Percentiles rank a stretch among this genome's conserved stretches.
Evolutionary conservation across 2,113 vertebrate species (phyloP).

Genomic region (Thryonomys swinderianus): DNA sequence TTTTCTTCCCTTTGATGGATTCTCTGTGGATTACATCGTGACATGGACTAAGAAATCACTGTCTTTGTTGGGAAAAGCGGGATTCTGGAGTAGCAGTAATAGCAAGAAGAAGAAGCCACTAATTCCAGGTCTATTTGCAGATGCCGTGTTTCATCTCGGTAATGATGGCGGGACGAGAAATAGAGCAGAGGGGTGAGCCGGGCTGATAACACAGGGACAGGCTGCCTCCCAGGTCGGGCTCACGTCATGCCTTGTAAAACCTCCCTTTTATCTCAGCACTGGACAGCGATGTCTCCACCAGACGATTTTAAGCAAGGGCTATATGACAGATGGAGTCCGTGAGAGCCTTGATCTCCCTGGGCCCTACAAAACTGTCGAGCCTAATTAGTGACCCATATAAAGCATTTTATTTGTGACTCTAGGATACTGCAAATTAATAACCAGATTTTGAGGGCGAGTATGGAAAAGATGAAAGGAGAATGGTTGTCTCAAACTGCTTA

Average conservation of each 20-base stretch:
- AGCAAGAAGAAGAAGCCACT: slow-evolving; percentile 68
- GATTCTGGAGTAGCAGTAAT: slow-evolving; percentile 47
- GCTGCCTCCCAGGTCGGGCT: slow-evolving; percentile 78
- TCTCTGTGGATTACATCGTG: slow-evolving; percentile 62
- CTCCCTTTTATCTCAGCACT: slow-evolving; percentile 82
- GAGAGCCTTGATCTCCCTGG: slow-evolving; percentile 76
- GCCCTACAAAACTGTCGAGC: slow-evolving; percentile 82
- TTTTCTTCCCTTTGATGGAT: slow-evolving; percentile 73
- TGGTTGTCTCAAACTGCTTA: not conserved
- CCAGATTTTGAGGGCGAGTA: not conserved
- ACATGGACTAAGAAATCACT: slow-evolving; percentile 59
- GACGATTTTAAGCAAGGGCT: slow-evolving; percentile 79
- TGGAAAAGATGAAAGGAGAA: not conserved
- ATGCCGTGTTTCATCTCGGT: slow-evolving; percentile 83
- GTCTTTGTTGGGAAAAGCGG: slow-evolving; percentile 54
- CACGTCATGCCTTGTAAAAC: slow-evolving; percentile 80
- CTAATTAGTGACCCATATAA: slow-evolving; percentile 81
- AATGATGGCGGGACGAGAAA: slow-evolving; percentile 82
- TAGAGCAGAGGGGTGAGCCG: slow-evolving; percentile 77
- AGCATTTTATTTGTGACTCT: slow-evolving; percentile 55
- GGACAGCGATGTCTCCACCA: slow-evolving; percentile 76
- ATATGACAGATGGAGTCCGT: slow-evolving; percentile 83
- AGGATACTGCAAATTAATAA: slow-evolving; percentile 51
- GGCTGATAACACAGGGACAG: slow-evolving; percentile 73
- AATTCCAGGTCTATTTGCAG: slow-evolving; percentile 80